These are phyloP conservation scores for Melanchra persicariae DNA, from an alignment of 2,888 invertebrate genomes.

Conservation along the genomic window DNA sequence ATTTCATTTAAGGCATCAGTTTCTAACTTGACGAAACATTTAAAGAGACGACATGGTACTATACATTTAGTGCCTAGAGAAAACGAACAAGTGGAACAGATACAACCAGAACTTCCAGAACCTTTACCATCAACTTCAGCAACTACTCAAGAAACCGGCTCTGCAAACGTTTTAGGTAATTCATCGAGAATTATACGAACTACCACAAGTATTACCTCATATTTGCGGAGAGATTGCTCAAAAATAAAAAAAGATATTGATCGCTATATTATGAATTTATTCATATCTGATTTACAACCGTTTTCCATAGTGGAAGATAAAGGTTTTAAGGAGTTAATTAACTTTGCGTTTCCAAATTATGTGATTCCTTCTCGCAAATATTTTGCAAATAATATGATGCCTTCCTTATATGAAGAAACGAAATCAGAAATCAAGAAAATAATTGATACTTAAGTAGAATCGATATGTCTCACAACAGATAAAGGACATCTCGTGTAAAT, in stretches of 20 bases:
- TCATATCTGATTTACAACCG: neutral
- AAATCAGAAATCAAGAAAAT: neutral
- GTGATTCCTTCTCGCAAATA: conserved; percentile 4
- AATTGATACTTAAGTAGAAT: conserved; percentile 2
- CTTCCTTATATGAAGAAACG: neutral
- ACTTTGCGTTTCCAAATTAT: conserved; percentile 25
- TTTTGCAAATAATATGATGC: conserved; percentile 7
- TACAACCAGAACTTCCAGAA: neutral
- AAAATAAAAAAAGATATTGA: neutral
- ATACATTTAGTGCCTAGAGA: neutral
- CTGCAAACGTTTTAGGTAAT: neutral
- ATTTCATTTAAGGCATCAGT: conserved; percentile 4
- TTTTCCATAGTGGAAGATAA: conserved; percentile 1
- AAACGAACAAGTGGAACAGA: conserved; percentile 2
- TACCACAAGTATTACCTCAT: conserved; percentile 11
- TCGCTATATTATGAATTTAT: neutral
- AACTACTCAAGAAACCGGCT: neutral
- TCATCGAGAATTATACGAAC: conserved; percentile 9
- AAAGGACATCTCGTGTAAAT: conserved; percentile 34
- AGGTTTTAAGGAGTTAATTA: conserved; percentile 1
- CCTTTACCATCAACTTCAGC: conserved; percentile 6
- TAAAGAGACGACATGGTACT: neutral
- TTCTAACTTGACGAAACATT: neutral
- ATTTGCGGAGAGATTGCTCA: conserved; percentile 10
- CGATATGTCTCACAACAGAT: conserved; percentile 24